These are phyloP conservation scores for Papilio helenus DNA, from an alignment of 1,140 invertebrate species.

Conservation along the genomic window DNA sequence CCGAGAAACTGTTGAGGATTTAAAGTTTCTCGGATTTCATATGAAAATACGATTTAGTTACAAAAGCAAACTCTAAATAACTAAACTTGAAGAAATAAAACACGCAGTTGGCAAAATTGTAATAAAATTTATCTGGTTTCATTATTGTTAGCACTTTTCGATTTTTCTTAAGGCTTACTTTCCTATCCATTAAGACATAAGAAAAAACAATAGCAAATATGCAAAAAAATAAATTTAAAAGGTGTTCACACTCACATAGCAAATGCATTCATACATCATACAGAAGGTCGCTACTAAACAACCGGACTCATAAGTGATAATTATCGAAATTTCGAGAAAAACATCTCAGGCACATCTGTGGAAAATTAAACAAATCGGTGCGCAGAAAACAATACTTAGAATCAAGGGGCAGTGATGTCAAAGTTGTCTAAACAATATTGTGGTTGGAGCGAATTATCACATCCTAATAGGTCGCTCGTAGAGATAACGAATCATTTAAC, in stretches of 20 bases:
- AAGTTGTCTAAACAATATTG: conserved; percentile 11
- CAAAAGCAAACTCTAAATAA: not conserved
- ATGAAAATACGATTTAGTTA: not conserved
- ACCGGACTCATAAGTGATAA: conserved; percentile 5
- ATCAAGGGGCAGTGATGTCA: not conserved
- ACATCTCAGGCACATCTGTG: not conserved
- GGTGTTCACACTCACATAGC: not conserved
- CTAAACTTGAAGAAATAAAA: not conserved
- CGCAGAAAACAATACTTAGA: conserved; percentile 22
- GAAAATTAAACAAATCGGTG: conserved; percentile 21
- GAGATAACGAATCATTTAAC: not conserved
- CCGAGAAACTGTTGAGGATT: not conserved
- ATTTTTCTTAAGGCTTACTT: not conserved
- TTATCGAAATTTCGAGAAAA: conserved; percentile 12
- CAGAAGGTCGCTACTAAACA: not conserved
- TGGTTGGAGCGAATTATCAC: not conserved
- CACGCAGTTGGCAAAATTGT: not conserved
- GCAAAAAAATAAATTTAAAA: not conserved
- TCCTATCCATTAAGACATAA: not conserved
- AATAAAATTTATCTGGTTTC: not conserved
- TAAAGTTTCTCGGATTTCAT: too few species aligned
- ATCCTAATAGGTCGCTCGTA: not conserved
- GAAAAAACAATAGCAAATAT: not conserved
- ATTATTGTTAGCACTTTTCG: not conserved
- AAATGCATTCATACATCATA: too few species aligned